Evolutionary conservation across 2,113 vertebrate genomes (phyloP).

Genomic region (Nothocercus julius): DNA sequence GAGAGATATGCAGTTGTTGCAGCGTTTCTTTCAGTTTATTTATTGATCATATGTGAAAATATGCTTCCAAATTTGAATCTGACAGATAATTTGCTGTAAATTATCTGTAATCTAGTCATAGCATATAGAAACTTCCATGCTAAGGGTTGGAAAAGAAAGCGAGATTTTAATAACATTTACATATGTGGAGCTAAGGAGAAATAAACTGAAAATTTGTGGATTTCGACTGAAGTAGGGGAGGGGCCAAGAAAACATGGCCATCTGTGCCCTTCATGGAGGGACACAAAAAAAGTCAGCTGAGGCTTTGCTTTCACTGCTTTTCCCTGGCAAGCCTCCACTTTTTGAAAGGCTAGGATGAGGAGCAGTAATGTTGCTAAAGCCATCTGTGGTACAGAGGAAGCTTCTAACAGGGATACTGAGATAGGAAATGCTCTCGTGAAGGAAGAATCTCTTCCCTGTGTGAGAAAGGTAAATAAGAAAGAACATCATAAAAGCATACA

Average conservation of each 20-base stretch:
- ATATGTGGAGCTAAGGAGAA: background rate
- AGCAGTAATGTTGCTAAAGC: constrained; percentile 6
- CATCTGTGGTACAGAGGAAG: constrained; percentile 34
- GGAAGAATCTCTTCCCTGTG: background rate
- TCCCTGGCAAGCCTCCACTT: constrained; percentile 46
- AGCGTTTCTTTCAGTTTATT: constrained; percentile 24
- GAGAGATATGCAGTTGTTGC: background rate
- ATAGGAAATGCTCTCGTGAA: background rate
- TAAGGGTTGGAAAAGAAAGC: background rate
- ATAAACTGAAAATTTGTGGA: constrained; percentile 24
- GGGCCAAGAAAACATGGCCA: constrained; percentile 37
- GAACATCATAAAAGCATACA: background rate
- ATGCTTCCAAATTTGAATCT: background rate
- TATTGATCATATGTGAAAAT: constrained; percentile 30
- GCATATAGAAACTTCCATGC: constrained; percentile 14
- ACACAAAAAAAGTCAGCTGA: constrained; percentile 30
- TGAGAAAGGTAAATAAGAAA: background rate
- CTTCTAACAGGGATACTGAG: background rate
- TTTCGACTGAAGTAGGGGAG: constrained; percentile 12
- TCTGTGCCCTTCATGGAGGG: constrained; percentile 38
- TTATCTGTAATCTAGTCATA: background rate
- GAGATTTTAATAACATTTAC: constrained; percentile 3
- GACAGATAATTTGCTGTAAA: background rate
- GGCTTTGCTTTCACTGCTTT: constrained; percentile 50
- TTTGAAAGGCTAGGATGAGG: constrained; percentile 7